Base-by-base conservation (phyloP, 2,113 vertebrate species). In the Danio rerio region DNA sequence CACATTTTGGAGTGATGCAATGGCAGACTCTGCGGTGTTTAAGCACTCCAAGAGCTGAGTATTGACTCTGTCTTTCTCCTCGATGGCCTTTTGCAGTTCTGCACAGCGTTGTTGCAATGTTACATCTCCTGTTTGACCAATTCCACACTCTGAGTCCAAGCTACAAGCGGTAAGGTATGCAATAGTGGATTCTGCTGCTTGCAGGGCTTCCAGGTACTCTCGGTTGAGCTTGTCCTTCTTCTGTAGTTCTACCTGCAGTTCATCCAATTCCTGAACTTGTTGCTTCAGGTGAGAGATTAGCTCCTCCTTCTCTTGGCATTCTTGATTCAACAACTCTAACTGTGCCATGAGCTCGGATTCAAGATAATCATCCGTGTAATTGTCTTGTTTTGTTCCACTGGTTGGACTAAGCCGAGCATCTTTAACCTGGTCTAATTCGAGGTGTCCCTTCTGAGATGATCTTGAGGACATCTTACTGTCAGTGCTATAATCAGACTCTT, bases 131-230 rank as follows among this genome's bases (percentile, higher is more conserved):
- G 16, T 83, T 80, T 31, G 83, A 58, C 58, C 78, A 70, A 87
- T 74, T 15, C 88, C 85, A 12, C 80, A 84, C 66, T 94, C 91
- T 50, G 78, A 89, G 84, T 93, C 93, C 80, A 94, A 80, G 75
- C 88, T 94, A 76, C 92, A 94, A 52, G 94, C 93, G 0, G 93
- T 95, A 75, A 94, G 89, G 81, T 94, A 93, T 16, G 92, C 90
- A 9, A 94, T 93, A 58, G 93, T 95, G 88, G 93, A 92, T 66
- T 94, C 88, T 1, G 93, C 92, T 4, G 91, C 93, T 70, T 90
- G 91, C 47, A 94, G 73, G 31, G 92, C 92, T 76, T 90, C 92
- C 10, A 78, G 18, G 6, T 92, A 92, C 68, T 92, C 87, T 0
- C 9, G 55, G 59, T 90, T 90, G 49, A 93, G 87, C 3, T 40